Conservation (phyloP, 2,113 vertebrate genomes). For the Neotragus pygmaeus region DNA sequence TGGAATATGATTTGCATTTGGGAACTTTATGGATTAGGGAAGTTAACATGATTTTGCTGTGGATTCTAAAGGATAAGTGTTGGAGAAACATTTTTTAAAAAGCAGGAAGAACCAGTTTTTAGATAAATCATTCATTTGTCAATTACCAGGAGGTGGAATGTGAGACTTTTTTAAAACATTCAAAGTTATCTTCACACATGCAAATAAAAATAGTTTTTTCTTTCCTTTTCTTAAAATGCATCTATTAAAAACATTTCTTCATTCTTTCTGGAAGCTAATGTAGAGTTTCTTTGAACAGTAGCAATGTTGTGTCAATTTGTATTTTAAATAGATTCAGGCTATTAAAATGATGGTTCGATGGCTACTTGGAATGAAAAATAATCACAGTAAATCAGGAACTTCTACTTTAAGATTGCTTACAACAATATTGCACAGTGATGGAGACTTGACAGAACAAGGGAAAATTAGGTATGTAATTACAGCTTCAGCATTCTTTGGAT, state of each 20-base stretch:
- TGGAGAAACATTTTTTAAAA: background rate
- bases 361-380: constrained; percentile 98
- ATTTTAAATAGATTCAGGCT: constrained; percentile 90
- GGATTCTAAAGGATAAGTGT: background rate
- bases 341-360: constrained; percentile 99
- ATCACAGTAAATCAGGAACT: constrained; percentile 98
- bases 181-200: background rate
- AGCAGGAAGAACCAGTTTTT: background rate
- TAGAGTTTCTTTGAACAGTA: background rate
- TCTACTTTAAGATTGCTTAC: constrained; percentile 96
- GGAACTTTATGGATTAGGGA: background rate
- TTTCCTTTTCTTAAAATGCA: background rate
- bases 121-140: background rate
- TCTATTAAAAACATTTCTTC: background rate
- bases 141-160: background rate
- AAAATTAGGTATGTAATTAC: constrained; percentile 91
- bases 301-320: constrained; percentile 19
- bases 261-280: constrained; percentile 30
- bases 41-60: background rate
- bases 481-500: background rate
- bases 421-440: constrained; percentile 96
- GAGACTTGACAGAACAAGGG: constrained; percentile 97
- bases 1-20: background rate
- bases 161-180: constrained; percentile 18
- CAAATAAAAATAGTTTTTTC: background rate